Base-by-base conservation (phyloP, 2,797 vertebrate species). In the Peromyscus nudipes region DNA sequence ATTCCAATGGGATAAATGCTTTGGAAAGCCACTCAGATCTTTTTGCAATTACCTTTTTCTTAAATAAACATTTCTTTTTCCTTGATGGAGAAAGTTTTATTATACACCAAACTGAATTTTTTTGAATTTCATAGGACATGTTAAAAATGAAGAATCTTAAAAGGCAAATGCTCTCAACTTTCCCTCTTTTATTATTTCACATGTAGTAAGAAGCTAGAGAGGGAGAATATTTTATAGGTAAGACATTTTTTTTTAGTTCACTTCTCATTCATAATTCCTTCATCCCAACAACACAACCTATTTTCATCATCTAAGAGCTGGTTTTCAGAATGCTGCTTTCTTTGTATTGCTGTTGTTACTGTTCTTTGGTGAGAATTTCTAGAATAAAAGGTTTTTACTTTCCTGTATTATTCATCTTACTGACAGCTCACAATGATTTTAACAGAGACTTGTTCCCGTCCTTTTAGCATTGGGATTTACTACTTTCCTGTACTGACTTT, bases 251-350 rank as follows among this genome's bases (percentile, higher is more conserved):
- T 55, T 69, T 82, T 69, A 81, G 3, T 69, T 71, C 49, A 82
- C 10, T 25, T 43, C n/a, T 57, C n/a, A 69, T 34, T 16, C 64
- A 14, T 29, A 62, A 75, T 62, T 75, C 5, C 76, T 95, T 97
- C 25, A 37, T 43, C 71, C 23, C 52, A 83, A 31, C 17, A 89
- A 60, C 43, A 60, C 31, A 62, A 1, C 40, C 40, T 29, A 21
- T 76, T 89, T 86, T 34, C 29, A 64, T 71, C 80, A n/a, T 80
- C 19, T 7, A 27, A 71, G 62, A 64, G 62, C 5, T 46, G 7
- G 79, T 34, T 76, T 91, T 93, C n/a, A 92, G 89, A 91, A 85
- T 14, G 79, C 40, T 85, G n/a, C 49, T 95, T 95, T 87, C 52
- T 69, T 81, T 94, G 86, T 34, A 34, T 34, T 13, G 23, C 4